Evolutionary conservation across 1,140 invertebrate species (phyloP), one percentile per base, ranked within the genome.

Genomic region (Aphaenogaster ashmeadi): DNA sequence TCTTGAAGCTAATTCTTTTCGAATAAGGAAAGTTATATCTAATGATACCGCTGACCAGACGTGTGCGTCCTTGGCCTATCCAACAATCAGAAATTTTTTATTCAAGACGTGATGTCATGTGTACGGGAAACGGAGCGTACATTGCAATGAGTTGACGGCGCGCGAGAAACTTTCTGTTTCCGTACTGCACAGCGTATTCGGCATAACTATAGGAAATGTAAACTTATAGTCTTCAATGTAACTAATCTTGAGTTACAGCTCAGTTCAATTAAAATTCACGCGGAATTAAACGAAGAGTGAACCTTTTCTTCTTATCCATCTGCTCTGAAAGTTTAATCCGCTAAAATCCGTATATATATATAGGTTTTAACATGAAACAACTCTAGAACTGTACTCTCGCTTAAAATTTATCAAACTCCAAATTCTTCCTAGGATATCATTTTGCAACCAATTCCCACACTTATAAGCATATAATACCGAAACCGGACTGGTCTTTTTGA

Each of bases 61-160:
- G 21, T 47, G 15, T 60, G 41, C 33, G 62, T 72, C 80, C 80
- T 83, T 83, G 80, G 80, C 67, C 67, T 74, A 74, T 84, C 80
- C 80, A 60, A 60, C 69, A 84, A 84, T 33, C 69, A 60, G 64
- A 81, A 62, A 75, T 47, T 75, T 74, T 84, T 84, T 74, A 74
- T 84, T 84, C 69, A 50, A 50, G 18, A 89, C 84, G 77, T 72
- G 80, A 75, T 41, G 50, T 72, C 83, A 86, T 83, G 88, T 86
- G 15, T 54, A 81, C 89, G 86, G 21, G 72, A 81, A 83, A 54
- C 87, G 78, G 66, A 74, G 69, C 67, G 80, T 47, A 36, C 80
- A 60, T 83, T 47, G 52, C 41, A 72, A 36, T 47, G 38, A 56
- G 36, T 27, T 69, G 64, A 71, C 21, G 5, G 44, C 44, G 52